Conservation (phyloP, 2,888 invertebrate genomes). For the Melanostoma mellinum region DNA sequence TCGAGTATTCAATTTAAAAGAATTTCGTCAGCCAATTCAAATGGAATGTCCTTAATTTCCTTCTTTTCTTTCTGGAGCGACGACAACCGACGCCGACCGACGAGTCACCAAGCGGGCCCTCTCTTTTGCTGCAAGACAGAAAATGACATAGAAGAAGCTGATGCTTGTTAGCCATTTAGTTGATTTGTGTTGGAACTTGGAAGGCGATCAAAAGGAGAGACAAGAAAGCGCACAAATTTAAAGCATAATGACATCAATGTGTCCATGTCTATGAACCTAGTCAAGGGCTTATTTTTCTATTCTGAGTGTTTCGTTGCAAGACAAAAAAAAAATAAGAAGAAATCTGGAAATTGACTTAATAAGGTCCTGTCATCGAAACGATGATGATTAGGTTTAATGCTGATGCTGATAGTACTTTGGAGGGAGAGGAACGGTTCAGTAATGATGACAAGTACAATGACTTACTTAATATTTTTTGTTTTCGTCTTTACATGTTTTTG, state of each 20-base stretch:
- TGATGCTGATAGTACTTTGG: background rate
- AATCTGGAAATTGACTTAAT: slow-evolving; percentile 23
- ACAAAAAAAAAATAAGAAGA: background rate
- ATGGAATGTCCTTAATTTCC: slow-evolving; percentile 63
- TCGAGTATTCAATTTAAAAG: slow-evolving; percentile 69
- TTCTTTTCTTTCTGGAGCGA: slow-evolving; percentile 18
- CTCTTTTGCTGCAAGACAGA: slow-evolving; percentile 7
- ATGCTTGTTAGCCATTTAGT: slow-evolving; percentile 49
- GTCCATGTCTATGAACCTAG: background rate
- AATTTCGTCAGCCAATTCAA: slow-evolving; percentile 63
- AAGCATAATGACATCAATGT: slow-evolving; percentile 39
- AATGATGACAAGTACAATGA: background rate
- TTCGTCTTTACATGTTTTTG: no score
- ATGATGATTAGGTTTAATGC: slow-evolving; percentile 1
- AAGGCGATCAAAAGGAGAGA: slow-evolving; percentile 46
- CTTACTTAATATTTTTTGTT: no score
- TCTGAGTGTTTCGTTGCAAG: background rate
- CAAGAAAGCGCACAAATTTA: background rate
- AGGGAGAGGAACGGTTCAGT: background rate
- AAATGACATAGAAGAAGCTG: slow-evolving; percentile 17
- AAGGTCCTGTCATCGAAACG: slow-evolving; percentile 22
- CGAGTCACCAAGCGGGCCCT: slow-evolving; percentile 13
- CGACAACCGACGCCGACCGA: slow-evolving; percentile 2
- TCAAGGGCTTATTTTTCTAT: background rate
- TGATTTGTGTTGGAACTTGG: slow-evolving; percentile 32